Evolutionary conservation across 2,113 vertebrate genomes (phyloP).

Genomic region (Heterotis niloticus): DNA sequence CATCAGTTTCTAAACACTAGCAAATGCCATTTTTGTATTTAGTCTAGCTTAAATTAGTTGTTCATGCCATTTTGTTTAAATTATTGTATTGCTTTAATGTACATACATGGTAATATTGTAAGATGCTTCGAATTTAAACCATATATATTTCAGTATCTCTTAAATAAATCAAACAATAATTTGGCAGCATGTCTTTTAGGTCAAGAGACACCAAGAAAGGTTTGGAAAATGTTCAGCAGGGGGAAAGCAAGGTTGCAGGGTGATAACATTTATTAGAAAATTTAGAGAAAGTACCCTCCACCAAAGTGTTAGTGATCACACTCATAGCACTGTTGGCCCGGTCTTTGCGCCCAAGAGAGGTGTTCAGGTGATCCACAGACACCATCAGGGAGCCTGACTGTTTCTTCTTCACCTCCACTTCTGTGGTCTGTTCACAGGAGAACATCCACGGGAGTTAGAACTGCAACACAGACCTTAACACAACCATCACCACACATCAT

Average conservation of each 20-base stretch:
- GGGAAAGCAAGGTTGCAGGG: background rate
- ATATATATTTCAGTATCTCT: no score
- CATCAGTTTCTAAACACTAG: background rate
- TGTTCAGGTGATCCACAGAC: constrained; percentile 92
- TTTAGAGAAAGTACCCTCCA: constrained; percentile 74
- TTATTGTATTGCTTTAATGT: no score
- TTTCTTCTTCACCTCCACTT: constrained; percentile 90
- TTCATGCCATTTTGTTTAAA: no score
- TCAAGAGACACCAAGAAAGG: background rate
- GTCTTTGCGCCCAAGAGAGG: constrained; percentile 86
- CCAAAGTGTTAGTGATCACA: constrained; percentile 87
- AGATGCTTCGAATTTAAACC: no score
- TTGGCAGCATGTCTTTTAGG: background rate
- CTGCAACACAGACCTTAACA: constrained; percentile 17
- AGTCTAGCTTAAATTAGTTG: background rate
- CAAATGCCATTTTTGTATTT: background rate
- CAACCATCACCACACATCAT: background rate
- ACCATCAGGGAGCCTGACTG: constrained; percentile 90
- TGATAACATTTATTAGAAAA: no score
- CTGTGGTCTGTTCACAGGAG: constrained; percentile 74
- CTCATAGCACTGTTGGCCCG: constrained; percentile 93
- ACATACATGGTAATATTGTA: no score
- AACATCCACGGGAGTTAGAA: constrained; percentile 43
- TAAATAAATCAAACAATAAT: background rate
- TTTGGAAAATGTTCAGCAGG: background rate